These are phyloP conservation scores for Watsonalla cultraria DNA, from an alignment of 2,888 invertebrate species.

Conservation along the genomic window DNA sequence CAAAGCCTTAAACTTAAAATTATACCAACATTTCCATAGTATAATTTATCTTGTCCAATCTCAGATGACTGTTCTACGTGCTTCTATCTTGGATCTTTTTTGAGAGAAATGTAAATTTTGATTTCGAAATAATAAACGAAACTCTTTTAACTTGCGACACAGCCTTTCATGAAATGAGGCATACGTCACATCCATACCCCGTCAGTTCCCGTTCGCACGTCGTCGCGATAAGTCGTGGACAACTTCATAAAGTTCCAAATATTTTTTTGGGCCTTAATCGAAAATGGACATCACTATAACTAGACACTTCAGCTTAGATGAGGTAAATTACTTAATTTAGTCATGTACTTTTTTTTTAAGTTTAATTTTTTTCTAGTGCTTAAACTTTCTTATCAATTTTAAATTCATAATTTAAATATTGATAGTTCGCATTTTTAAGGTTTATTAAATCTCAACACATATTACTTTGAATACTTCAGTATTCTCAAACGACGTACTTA, in stretches of 20 bases:
- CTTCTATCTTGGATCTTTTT: too few relatives aligned
- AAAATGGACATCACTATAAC: slow-evolving; percentile 71
- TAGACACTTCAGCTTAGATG: slow-evolving; percentile 73
- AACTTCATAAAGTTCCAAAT: not conserved
- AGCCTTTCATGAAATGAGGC: slow-evolving; percentile 25
- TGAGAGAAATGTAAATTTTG: too few relatives aligned
- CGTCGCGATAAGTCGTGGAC: slow-evolving; percentile 26
- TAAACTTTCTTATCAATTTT: not conserved
- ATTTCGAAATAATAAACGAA: not conserved
- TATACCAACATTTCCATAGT: too few relatives aligned
- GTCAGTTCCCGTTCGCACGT: slow-evolving; percentile 42
- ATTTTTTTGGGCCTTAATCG: not conserved
- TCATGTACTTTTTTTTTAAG: not conserved
- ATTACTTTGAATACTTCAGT: too few relatives aligned
- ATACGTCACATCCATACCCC: slow-evolving; percentile 36
- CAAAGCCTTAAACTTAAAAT: too few relatives aligned
- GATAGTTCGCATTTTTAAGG: too few relatives aligned
- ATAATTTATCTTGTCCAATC: too few relatives aligned
- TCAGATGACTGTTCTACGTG: too few relatives aligned
- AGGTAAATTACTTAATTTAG: slow-evolving; percentile 48
- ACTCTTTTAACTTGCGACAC: slow-evolving; percentile 32
- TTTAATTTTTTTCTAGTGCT: not conserved
- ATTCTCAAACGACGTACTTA: too few relatives aligned
- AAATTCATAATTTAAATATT: not conserved
- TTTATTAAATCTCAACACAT: too few relatives aligned